Base-by-base conservation (phyloP, 2,113 vertebrate genomes). In the Acrocephalus arundinaceus region DNA sequence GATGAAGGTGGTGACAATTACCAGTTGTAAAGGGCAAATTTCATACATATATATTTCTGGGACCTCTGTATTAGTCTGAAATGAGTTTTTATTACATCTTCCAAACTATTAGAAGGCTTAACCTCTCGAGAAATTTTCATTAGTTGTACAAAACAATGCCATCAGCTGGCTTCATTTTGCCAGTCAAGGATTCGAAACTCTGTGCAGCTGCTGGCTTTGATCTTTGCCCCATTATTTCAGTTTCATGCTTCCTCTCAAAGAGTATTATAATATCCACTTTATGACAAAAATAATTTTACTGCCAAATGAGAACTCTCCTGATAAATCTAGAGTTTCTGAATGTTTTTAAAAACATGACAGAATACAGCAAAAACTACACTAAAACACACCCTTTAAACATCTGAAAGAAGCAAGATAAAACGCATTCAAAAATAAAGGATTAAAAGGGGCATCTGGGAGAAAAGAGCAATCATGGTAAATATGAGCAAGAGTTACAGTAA, bases 161-260 rank as follows among this genome's bases (percentile, higher is more conserved):
- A 8, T 85, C 58, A 94, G 66, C 33, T 2, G 10, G 35, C 55
- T 90, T 70, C 19, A 68, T 35, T 93, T 74, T 91, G 75, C 31
- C 49, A 89, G 77, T 54, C 75, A 71, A 66, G 63, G 59, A 95
- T 91, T 93, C 68, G 67, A 79, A 96, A 87, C 14, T 63, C 54
- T 46, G 20, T 51, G 39, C 77, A 83, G 72, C 48, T 63, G 24
- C 41, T 93, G 71, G 85, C 90, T 96, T 96, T 95, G 90, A 93
- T 96, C 72, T 94, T 80, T 91, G 87, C 80, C 71, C 78, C 65
- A 88, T 94, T 96, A 92, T 86, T 93, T 92, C 67, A 89, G 78
- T 93, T 77, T 82, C 81, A 78, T 41, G 59, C 35, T 82, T 82
- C 66, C 37, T 79, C 46, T 94, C 78, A 90, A 59, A 87, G 51